phyloP scores from a whole-genome alignment of 2,888 invertebrate species.

The Oxyteleia sp. region DNA sequence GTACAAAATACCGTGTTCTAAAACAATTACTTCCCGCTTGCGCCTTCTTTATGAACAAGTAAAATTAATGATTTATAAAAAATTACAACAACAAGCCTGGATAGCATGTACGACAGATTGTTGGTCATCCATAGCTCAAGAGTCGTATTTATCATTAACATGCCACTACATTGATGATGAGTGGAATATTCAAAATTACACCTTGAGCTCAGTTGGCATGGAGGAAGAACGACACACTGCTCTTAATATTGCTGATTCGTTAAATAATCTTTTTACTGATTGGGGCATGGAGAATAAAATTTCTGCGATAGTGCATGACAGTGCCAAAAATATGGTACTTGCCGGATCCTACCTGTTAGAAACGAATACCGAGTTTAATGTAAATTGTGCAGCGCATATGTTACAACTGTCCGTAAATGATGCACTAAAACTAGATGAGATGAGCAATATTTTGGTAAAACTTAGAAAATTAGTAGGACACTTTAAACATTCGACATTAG shows the following conservation, averaged over 20 bases:
- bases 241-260: constrained; percentile 19
- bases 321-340: constrained; percentile 6
- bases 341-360: neutral
- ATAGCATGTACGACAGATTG: constrained; percentile 45
- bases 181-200: constrained; percentile 3
- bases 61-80: neutral
- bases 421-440: constrained; percentile 8
- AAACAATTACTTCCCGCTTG: constrained; percentile 15
- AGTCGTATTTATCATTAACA: constrained; percentile 36
- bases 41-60: constrained; percentile 1
- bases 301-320: constrained; percentile 23
- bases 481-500: too few relatives aligned
- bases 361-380: constrained; percentile 2
- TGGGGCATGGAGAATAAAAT: constrained; percentile 29
- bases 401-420: constrained; percentile 9
- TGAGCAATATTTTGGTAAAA: neutral
- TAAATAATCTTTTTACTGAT: constrained; percentile 20
- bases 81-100: neutral
- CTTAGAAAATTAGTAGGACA: too few relatives aligned
- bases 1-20: constrained; percentile 4
- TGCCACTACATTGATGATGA: constrained; percentile 33
- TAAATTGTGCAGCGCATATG: constrained; percentile 30
- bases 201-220: constrained; percentile 2
- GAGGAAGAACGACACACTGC: constrained; percentile 35
- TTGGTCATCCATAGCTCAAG: constrained; percentile 31